Base-by-base conservation (phyloP, 1,140 invertebrate species). In the Venustaconcha ellipsiformis region DNA sequence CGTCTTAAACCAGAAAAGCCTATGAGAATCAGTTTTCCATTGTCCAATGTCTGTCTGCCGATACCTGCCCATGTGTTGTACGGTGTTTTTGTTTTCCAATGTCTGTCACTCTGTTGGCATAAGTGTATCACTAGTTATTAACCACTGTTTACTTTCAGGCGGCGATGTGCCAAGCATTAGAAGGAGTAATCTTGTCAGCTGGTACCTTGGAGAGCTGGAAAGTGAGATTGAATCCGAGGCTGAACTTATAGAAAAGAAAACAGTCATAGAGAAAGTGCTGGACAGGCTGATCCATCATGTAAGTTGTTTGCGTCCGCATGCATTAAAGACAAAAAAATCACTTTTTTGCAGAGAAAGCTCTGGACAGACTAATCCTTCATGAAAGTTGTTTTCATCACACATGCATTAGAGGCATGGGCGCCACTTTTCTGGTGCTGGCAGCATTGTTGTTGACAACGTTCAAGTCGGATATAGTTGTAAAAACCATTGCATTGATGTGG, bases 201-300 rank as follows among this genome's bases (percentile, higher is more conserved):
- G 98, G 98, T 99, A 99, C 91, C 91, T 99, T 65, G 94, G 96
- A 87, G 93, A 96, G 88, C 94, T 98, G 78, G 94, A 95, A 81
- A 94, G 94, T 84, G 93, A 96, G 80, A 94, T 99, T 78, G 96
- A 99, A 81, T 93, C 93, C 1, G 97, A 99, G 89, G 95, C 95
- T 23, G 97, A 99, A 85, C 89, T 99, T 6, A 88, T 98, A 18
- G 94, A 97, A 83, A 94, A 94, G 84, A 99, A 98, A 90, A 92
- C 92, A 23, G 88, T 99, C 6, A 94, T 97, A n/a, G 97, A 99
- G 88, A 98, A 98, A 92, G 95, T 99, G 75, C 94, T 99, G 68
- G 96, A 99, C 87, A 92, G 97, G 74, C 92, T 99, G 14, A 95
- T 97, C 82, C 95, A 96, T 89, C 94, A 95, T 85, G 95, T 96